Evolutionary conservation across 2,113 vertebrate species (phyloP).

Genomic region (Bubo blakistoni): DNA sequence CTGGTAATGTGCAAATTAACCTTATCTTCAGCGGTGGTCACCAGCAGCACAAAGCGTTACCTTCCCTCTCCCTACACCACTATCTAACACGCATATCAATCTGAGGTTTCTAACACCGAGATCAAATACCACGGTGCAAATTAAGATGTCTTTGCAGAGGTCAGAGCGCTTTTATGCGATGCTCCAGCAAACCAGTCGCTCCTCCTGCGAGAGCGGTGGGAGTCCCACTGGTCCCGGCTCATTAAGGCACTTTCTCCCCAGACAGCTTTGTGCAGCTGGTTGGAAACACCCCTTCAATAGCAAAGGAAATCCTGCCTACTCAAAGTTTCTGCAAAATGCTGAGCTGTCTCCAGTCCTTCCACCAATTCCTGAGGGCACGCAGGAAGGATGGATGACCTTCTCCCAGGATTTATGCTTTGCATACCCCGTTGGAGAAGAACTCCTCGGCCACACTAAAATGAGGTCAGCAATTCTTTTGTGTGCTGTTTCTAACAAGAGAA

Average conservation of each 20-base stretch:
- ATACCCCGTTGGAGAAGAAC: neutral
- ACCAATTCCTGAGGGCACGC: neutral
- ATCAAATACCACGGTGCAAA: neutral
- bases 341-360: neutral
- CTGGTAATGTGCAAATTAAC: accelerated
- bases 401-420: neutral
- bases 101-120: accelerated
- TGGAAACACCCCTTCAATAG: neutral
- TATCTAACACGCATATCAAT: accelerated
- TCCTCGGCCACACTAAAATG: neutral
- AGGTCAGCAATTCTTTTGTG: slow-evolving; percentile 4
- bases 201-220: neutral
- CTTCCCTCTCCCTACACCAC: neutral
- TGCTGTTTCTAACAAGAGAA: neutral
- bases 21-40: accelerated
- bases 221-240: neutral
- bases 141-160: neutral
- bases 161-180: accelerated
- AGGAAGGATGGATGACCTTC: neutral
- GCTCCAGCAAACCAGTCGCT: neutral
- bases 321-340: neutral
- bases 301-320: neutral
- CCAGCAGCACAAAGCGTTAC: accelerated
- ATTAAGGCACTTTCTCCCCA: neutral
- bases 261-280: accelerated